These are phyloP conservation scores for Dryococelus australis DNA, from an alignment of 2,888 invertebrate species.

Conservation along the genomic window DNA sequence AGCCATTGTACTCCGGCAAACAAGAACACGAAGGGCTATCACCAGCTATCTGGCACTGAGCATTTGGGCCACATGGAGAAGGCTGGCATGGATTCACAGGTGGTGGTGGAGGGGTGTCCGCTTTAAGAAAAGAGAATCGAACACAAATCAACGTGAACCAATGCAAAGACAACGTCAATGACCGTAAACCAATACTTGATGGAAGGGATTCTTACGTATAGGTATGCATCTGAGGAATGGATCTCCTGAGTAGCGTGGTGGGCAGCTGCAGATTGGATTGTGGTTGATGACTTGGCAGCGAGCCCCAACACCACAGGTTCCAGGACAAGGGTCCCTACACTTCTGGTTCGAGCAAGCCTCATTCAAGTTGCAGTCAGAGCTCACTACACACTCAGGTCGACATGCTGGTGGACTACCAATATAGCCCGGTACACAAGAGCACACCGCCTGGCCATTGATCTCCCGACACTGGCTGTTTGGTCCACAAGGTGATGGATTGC, in stretches of 20 bases:
- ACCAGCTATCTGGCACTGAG: slow-evolving; percentile 52
- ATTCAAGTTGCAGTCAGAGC: slow-evolving; percentile 59
- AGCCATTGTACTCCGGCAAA: slow-evolving; percentile 54
- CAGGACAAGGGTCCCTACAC: slow-evolving; percentile 67
- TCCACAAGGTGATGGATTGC: slow-evolving; percentile 62
- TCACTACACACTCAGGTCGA: slow-evolving; percentile 60
- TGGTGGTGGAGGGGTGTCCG: slow-evolving; percentile 36
- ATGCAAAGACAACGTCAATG: neutral
- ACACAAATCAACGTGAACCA: slow-evolving; percentile 1
- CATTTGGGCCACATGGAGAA: slow-evolving; percentile 55
- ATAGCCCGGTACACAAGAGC: slow-evolving; percentile 59
- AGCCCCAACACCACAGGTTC: slow-evolving; percentile 67
- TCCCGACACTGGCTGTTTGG: slow-evolving; percentile 61
- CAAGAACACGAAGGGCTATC: slow-evolving; percentile 56
- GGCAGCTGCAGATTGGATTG: slow-evolving; percentile 70
- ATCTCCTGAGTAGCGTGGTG: slow-evolving; percentile 67
- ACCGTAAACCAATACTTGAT: neutral
- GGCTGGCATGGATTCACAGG: slow-evolving; percentile 52
- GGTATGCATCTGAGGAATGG: slow-evolving; percentile 60
- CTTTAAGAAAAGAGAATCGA: slow-evolving; percentile 29
- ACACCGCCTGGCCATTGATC: slow-evolving; percentile 59
- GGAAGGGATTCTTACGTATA: slow-evolving; percentile 51
- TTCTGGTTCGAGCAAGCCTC: slow-evolving; percentile 73
- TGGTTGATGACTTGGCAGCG: slow-evolving; percentile 70
- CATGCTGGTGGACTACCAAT: slow-evolving; percentile 60